These are phyloP conservation scores for Anneissia japonica DNA, from an alignment of 35 echinoderm and acorn worm genomes.

Conservation along the genomic window DNA sequence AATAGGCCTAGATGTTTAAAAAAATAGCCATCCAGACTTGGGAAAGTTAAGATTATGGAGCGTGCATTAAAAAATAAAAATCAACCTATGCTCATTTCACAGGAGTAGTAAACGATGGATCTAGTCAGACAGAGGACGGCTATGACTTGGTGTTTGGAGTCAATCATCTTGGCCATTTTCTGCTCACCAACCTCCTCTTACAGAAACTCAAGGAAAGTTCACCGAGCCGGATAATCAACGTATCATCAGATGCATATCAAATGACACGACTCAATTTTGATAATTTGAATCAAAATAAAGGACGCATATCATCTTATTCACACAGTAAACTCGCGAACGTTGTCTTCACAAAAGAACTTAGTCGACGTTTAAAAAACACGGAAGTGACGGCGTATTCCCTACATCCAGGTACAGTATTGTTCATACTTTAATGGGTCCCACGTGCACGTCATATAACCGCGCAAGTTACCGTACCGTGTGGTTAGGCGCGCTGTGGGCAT, in stretches of 20 bases:
- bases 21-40: too few relatives aligned
- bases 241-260: slow-evolving; percentile 67
- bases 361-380: slow-evolving; percentile 46
- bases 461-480: too few relatives aligned
- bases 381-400: slow-evolving; percentile 51
- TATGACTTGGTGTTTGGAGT: slow-evolving; percentile 81
- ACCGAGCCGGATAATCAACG: slow-evolving; percentile 60
- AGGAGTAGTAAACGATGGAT: slow-evolving; percentile 68
- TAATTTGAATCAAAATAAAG: slow-evolving; percentile 41
- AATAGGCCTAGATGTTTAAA: too few relatives aligned
- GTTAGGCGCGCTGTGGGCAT: too few relatives aligned
- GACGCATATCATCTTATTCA: slow-evolving; percentile 60
- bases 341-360: slow-evolving; percentile 71
- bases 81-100: not conserved
- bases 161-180: slow-evolving; percentile 92
- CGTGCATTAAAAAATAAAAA: too few relatives aligned
- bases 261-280: slow-evolving; percentile 53
- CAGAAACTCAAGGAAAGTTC: slow-evolving; percentile 56
- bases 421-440: not conserved
- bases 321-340: slow-evolving; percentile 84
- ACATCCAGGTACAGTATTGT: slow-evolving; percentile 55
- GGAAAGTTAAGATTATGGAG: too few relatives aligned
- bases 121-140: slow-evolving; percentile 58
- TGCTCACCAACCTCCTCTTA: slow-evolving; percentile 74
- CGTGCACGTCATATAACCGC: too few relatives aligned